phyloP scores from a whole-genome alignment of 1,140 invertebrate genomes.

The Monochamus saltuarius region DNA sequence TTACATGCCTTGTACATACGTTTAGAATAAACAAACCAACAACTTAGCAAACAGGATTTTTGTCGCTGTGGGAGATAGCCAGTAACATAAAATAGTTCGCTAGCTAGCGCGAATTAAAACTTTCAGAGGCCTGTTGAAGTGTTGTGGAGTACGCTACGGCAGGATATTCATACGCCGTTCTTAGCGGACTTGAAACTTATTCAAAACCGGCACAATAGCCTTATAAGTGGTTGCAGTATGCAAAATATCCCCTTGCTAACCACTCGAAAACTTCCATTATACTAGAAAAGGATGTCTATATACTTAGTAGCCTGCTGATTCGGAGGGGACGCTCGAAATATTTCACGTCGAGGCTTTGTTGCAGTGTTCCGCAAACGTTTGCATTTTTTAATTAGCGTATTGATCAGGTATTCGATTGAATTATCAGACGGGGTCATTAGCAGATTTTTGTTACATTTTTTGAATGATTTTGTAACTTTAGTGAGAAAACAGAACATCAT shows the following conservation, averaged over 20 bases:
- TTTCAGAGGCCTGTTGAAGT: background rate
- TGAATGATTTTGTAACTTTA: no score
- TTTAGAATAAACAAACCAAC: no score
- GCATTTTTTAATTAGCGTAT: background rate
- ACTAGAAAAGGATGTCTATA: conserved; percentile 8
- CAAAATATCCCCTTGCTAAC: conserved; percentile 18
- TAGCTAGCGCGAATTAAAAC: conserved; percentile 9
- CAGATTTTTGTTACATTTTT: no score
- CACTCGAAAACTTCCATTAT: conserved; percentile 21
- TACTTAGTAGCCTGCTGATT: background rate
- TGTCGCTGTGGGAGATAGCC: no score
- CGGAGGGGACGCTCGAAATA: conserved; percentile 5
- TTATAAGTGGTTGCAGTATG: conserved; percentile 19
- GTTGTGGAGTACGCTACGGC: background rate
- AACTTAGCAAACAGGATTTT: no score
- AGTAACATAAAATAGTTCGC: no score
- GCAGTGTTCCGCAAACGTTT: conserved; percentile 1
- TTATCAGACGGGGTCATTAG: no score
- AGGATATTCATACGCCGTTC: conserved; percentile 14
- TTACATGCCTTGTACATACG: no score
- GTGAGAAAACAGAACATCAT: no score
- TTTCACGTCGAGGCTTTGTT: conserved; percentile 8
- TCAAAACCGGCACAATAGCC: conserved; percentile 17
- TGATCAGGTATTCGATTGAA: no score
- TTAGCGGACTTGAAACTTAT: conserved; percentile 17